Base-by-base conservation (phyloP, 1,140 invertebrate genomes). In the Lepidurus packardi region DNA sequence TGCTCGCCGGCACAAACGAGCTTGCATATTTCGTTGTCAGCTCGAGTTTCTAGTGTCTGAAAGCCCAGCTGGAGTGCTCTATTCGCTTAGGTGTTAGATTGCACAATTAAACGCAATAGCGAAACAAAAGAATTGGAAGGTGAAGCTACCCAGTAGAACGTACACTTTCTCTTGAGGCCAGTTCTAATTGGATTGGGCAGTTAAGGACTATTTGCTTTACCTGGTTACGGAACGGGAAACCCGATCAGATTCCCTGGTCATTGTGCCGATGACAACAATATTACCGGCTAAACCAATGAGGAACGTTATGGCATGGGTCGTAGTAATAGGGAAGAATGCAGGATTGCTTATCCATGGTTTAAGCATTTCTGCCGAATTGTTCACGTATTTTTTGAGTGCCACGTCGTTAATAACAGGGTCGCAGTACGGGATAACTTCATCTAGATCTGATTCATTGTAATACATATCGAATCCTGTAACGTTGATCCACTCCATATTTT, bases 281-380 rank as follows among this genome's bases (percentile, higher is more conserved):
- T 84, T 84, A 6, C 83, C 83, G 25, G 81, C 80, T 13, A 84
- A 77, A 7, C 83, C 83, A 13, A 83, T 78, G 25, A 84, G 75
- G 80, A 84, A 84, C 74, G 82, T 84, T 47, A 84, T 74, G 44
- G 82, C 80, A 75, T 84, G 82, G 21, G 83, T 84, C 43, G 81
- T 79, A 73, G 83, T 80, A 44, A 83, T 83, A n/a, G 82, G 82
- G 65, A 82, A 42, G 77, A 83, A 83, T 45, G 80, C 80, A 53
- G 81, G 79, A 76, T 83, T 84, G 77, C 79, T 82, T 7, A 79
- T 78, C 80, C 80, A 81, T 7, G 83, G 83, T 77, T 81, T 81
- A 42, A 83, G 78, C 83, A 84, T 83, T 47, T 84, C 83, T 79
- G 81, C 81, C 0, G 82, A 81, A n/a, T 82, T 75, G 13, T 74